A percentile compares a stretch with the other conserved stretches of the same genome.
Evolutionary conservation across 2,113 vertebrate genomes (phyloP).

Genomic region (Mormoops blainvillei): DNA sequence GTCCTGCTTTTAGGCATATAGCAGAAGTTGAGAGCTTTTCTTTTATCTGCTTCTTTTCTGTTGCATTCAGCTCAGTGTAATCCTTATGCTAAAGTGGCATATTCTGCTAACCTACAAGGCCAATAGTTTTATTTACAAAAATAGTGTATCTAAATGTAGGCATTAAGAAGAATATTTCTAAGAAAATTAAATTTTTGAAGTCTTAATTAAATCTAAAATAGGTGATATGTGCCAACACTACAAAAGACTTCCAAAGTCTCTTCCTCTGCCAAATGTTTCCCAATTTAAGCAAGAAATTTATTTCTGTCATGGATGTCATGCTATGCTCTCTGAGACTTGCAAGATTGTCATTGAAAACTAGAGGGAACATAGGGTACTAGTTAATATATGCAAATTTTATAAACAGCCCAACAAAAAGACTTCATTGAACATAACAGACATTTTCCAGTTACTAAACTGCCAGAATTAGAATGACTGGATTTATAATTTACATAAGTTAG

Average conservation of each 20-base stretch:
- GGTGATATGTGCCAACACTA: not conserved
- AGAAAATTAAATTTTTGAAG: slow-evolving; percentile 54
- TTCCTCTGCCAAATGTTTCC: slow-evolving; percentile 58
- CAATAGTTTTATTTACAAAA: slow-evolving; percentile 16
- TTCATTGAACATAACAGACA: not conserved
- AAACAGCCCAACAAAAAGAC: not conserved
- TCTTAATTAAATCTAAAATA: slow-evolving; percentile 60
- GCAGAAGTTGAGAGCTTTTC: not conserved
- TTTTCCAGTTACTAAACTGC: not conserved
- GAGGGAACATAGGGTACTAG: not conserved
- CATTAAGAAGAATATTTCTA: slow-evolving; percentile 35
- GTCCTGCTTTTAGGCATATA: not conserved
- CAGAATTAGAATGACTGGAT: not conserved
- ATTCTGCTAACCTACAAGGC: not conserved
- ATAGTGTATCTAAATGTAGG: not conserved
- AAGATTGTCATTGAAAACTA: not conserved
- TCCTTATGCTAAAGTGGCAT: not conserved
- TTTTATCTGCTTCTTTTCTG: not conserved
- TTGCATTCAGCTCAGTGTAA: not conserved
- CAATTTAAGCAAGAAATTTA: slow-evolving; percentile 21
- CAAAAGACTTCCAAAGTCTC: slow-evolving; percentile 49
- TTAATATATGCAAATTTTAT: not conserved
- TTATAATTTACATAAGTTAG: not conserved
- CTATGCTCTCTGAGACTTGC: not conserved
- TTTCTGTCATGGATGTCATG: not conserved